phyloP scores from a whole-genome alignment of 2,888 invertebrate species.

The Mesochorus sp. region DNA sequence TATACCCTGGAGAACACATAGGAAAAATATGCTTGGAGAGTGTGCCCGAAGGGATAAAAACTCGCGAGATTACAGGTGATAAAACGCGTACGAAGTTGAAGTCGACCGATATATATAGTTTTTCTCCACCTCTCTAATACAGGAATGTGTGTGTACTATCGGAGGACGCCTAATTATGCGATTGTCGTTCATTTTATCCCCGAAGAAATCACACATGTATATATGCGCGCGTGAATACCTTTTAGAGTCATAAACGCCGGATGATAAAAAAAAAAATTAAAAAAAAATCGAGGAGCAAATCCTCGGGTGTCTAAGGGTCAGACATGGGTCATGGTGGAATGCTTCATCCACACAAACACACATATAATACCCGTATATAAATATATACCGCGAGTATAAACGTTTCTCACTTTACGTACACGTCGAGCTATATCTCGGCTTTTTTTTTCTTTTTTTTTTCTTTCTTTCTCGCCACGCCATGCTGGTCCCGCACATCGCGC shows the following conservation, averaged over 20 bases:
- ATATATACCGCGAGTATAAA: neutral
- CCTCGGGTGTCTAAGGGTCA: neutral
- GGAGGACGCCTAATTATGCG: conserved; percentile 81
- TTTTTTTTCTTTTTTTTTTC: conserved; percentile 9
- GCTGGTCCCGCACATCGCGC: conserved; percentile 52
- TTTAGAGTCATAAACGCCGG: no score
- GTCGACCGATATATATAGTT: conserved; percentile 70
- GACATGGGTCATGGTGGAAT: neutral
- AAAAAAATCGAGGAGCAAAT: neutral
- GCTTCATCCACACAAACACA: neutral
- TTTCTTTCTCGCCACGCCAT: conserved; percentile 41
- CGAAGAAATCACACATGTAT: neutral
- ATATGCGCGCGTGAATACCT: neutral
- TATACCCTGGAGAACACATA: conserved; percentile 25
- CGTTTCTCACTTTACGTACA: conserved; percentile 39
- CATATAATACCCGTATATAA: neutral
- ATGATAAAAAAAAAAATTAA: neutral
- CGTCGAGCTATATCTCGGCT: conserved; percentile 7
- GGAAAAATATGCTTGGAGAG: conserved; percentile 34
- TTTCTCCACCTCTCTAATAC: conserved; percentile 65
- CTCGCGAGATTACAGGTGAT: conserved; percentile 50
- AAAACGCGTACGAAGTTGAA: conserved; percentile 46
- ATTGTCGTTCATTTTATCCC: conserved; percentile 77
- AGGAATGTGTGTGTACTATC: conserved; percentile 60
- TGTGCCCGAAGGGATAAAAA: conserved; percentile 25